These are phyloP conservation scores for Petrolisthes manimaculis DNA, from an alignment of 2,888 invertebrate genomes.

Conservation along the genomic window DNA sequence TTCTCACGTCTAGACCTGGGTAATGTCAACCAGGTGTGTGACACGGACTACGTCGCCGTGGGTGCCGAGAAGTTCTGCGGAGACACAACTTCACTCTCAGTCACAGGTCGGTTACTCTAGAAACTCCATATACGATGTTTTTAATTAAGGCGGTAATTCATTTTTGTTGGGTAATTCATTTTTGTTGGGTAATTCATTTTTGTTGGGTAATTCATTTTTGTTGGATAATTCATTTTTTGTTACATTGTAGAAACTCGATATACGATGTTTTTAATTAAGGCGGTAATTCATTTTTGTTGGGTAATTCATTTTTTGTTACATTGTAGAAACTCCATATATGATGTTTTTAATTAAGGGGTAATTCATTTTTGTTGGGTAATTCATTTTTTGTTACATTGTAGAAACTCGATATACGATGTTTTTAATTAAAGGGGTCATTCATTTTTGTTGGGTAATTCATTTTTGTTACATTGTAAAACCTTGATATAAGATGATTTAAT, in stretches of 20 bases:
- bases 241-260: background rate
- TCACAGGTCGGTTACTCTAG: conserved; percentile 16
- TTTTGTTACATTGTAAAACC: no score
- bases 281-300: no score
- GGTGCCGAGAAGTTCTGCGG: conserved; percentile 40
- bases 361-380: conserved; percentile 16
- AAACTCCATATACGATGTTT: no score
- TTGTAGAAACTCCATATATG: background rate
- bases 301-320: no score
- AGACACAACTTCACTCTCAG: conserved; percentile 26
- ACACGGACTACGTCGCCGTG: conserved; percentile 33
- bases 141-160: no score
- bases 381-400: no score
- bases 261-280: background rate
- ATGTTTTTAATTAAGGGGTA: no score
- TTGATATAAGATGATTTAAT: no score
- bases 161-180: no score
- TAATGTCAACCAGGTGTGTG: conserved; percentile 33
- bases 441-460: no score
- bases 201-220: no score
- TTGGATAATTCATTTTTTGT: no score
- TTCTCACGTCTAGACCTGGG: conserved; percentile 47
- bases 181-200: background rate
- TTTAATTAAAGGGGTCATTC: background rate
- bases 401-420: background rate